Evolutionary conservation across 2,797 vertebrate genomes (phyloP).

Genomic region (Tragelaphus oryx): DNA sequence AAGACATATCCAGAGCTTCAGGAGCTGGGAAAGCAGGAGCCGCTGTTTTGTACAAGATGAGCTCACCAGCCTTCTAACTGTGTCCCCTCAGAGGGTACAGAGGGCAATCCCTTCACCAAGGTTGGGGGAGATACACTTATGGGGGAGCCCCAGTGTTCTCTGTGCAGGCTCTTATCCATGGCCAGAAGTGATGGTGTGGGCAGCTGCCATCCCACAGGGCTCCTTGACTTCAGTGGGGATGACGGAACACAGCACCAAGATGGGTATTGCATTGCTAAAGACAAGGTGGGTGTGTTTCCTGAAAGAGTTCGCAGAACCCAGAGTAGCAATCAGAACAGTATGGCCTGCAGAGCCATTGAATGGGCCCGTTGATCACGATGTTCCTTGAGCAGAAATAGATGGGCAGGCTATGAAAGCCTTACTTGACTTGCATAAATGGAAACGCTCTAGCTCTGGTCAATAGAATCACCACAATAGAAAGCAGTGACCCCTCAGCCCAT

Average conservation of each 20-base stretch:
- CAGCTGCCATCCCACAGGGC: background rate
- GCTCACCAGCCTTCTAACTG: background rate
- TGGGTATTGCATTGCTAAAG: background rate
- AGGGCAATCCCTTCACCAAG: background rate
- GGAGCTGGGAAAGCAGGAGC: background rate
- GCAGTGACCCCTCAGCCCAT: background rate
- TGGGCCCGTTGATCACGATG: background rate
- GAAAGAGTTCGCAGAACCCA: background rate
- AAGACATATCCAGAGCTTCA: background rate
- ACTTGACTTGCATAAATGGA: background rate
- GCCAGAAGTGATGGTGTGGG: background rate
- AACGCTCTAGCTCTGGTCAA: background rate
- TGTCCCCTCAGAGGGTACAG: background rate
- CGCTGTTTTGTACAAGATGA: background rate
- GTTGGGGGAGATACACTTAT: too few relatives aligned
- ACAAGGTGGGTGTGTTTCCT: background rate
- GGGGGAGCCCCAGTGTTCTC: background rate
- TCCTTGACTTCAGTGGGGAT: background rate
- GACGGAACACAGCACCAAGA: background rate
- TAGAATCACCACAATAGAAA: background rate
- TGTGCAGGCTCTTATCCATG: background rate
- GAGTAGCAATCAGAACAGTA: background rate
- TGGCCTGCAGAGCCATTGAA: fast-evolving
- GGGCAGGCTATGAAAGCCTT: background rate
- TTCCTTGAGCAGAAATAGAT: background rate